Percentiles rank a stretch among this genome's conserved stretches.
Conservation (phyloP, 2,888 invertebrate genomes). For the Thelaira solivaga region DNA sequence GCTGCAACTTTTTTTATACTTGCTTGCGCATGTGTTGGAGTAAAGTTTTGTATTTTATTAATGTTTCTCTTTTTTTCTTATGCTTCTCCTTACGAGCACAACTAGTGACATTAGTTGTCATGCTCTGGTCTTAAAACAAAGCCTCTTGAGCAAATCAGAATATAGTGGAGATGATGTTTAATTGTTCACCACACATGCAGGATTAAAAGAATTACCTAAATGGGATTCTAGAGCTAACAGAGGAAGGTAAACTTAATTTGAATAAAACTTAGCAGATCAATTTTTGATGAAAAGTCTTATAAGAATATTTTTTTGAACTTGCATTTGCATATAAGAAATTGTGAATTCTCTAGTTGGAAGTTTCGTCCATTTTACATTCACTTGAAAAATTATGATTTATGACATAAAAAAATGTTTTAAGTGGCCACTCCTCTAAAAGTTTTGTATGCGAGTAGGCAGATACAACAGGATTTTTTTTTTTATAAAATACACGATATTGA, state of each 20-base stretch:
- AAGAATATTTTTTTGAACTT: not conserved
- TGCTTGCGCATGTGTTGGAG: slow-evolving; percentile 43
- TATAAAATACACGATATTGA: too few species aligned
- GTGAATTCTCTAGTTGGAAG: not conserved
- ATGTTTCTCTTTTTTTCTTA: slow-evolving; percentile 39
- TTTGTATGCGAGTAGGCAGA: too few species aligned
- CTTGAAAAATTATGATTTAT: slow-evolving; percentile 21
- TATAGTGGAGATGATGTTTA: not conserved
- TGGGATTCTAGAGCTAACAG: not conserved
- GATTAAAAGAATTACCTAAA: slow-evolving; percentile 9
- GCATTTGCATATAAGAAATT: not conserved
- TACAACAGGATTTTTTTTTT: too few species aligned
- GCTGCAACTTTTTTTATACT: not conserved
- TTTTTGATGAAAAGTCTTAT: not conserved
- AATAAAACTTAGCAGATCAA: not conserved
- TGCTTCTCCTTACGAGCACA: not conserved
- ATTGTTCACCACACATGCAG: slow-evolving; percentile 26
- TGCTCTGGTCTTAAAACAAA: slow-evolving; percentile 22
- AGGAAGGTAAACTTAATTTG: not conserved
- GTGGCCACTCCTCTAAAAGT: slow-evolving; percentile 31
- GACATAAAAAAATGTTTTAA: slow-evolving; percentile 16
- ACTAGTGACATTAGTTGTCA: slow-evolving; percentile 35
- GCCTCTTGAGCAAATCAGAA: slow-evolving; percentile 28
- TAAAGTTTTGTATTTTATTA: slow-evolving; percentile 10
- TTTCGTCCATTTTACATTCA: not conserved